Conservation (phyloP, 2,113 vertebrate species). For the Catharus fuscescens region DNA sequence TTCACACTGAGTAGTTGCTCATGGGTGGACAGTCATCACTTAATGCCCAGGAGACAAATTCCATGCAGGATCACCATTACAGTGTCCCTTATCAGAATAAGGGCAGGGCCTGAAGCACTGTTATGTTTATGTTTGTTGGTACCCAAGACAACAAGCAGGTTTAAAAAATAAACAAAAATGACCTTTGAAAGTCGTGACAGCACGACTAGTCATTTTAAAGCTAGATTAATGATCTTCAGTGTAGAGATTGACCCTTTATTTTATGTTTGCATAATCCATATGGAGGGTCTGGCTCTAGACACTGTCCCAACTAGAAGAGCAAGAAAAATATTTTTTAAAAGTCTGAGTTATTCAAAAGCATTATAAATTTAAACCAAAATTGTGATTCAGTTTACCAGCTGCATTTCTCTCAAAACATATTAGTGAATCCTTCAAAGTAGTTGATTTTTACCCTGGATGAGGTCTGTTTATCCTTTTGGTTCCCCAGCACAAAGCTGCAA, state of each 20-base stretch:
- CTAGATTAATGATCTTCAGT: background rate
- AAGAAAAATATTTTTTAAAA: background rate
- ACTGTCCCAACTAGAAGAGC: background rate
- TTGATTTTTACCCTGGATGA: background rate
- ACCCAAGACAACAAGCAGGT: background rate
- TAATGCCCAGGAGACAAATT: background rate
- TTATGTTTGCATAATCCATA: background rate
- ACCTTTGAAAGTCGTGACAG: background rate
- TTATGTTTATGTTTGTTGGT: background rate
- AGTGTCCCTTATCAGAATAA: background rate
- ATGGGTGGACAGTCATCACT: background rate
- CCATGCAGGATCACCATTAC: background rate
- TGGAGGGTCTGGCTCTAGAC: background rate
- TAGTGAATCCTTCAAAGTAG: background rate
- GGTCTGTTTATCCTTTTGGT: background rate
- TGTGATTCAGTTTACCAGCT: background rate
- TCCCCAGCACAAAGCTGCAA: background rate
- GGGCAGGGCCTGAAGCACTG: background rate
- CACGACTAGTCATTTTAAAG: background rate
- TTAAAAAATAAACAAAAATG: slow-evolving; percentile 3
- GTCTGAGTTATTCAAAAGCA: background rate
- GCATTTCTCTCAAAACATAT: background rate
- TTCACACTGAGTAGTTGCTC: background rate
- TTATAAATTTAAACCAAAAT: background rate
- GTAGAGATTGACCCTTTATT: background rate